Evolutionary conservation across 2,888 invertebrate species (phyloP).

Genomic region (Cantharis rufa): DNA sequence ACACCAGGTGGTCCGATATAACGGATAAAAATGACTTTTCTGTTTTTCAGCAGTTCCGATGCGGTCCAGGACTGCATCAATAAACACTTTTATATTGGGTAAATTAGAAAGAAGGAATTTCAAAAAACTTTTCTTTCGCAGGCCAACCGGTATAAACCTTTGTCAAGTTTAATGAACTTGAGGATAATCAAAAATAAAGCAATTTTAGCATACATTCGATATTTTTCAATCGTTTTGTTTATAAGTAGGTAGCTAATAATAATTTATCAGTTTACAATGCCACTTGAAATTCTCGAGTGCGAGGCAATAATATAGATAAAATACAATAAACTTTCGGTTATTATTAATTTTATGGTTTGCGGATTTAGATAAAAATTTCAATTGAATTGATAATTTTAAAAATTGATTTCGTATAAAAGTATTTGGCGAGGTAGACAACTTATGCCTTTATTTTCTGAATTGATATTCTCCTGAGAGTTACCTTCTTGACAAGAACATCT

Average conservation of each 20-base stretch:
- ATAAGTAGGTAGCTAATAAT: not conserved
- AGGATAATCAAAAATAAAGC: not conserved
- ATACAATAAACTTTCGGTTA: not conserved
- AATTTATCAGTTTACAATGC: not conserved
- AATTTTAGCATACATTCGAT: not conserved
- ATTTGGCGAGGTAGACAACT: constrained; percentile 15
- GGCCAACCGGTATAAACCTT: too few species aligned
- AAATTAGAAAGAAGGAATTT: too few species aligned
- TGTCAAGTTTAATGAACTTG: not conserved
- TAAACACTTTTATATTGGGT: too few species aligned
- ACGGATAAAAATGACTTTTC: too few species aligned
- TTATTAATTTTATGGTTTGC: not conserved
- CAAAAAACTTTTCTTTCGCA: too few species aligned
- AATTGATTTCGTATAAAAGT: not conserved
- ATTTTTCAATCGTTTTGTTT: not conserved
- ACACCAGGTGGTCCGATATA: not conserved
- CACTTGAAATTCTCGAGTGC: not conserved
- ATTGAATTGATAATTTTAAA: not conserved
- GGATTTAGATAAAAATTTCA: not conserved
- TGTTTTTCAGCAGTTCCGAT: too few species aligned
- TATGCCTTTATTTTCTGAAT: constrained; percentile 15
- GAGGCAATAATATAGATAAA: not conserved
- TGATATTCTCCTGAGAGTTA: constrained; percentile 41
- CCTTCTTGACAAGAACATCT: constrained; percentile 49
- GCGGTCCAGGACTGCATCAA: too few species aligned